These are phyloP conservation scores for Danio aesculapii DNA, from an alignment of 2,797 vertebrate species.

Conservation along the genomic window DNA sequence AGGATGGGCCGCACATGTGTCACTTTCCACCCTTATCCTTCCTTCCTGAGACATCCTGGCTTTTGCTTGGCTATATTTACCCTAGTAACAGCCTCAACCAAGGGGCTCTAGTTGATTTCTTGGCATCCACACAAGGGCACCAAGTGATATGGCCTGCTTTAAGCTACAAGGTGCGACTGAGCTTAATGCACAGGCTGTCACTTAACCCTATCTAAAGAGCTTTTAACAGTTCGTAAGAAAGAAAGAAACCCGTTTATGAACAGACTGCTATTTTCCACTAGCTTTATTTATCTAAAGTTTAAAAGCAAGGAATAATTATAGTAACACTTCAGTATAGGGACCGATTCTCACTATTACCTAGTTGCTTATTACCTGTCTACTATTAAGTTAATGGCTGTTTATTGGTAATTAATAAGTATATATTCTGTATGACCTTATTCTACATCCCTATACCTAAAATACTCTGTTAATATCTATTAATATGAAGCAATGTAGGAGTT, in stretches of 20 bases:
- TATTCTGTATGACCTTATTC: too few relatives aligned
- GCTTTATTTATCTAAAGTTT: background rate
- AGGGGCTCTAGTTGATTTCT: constrained; percentile 17
- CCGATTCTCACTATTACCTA: too few relatives aligned
- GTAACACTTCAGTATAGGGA: background rate
- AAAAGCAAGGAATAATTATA: background rate
- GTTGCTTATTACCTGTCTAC: too few relatives aligned
- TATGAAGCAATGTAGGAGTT: too few relatives aligned
- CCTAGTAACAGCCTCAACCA: constrained; percentile 24
- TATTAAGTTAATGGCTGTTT: too few relatives aligned
- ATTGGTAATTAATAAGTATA: too few relatives aligned
- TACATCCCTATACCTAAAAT: too few relatives aligned
- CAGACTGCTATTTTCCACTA: background rate
- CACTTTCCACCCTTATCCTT: constrained; percentile 40
- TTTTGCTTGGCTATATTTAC: constrained; percentile 51
- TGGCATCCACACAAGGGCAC: constrained; percentile 25
- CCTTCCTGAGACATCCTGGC: constrained; percentile 25
- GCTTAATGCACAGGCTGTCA: constrained; percentile 41
- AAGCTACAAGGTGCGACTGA: constrained; percentile 47
- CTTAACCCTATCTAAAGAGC: constrained; percentile 22
- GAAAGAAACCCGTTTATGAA: background rate
- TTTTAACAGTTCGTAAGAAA: constrained; percentile 35
- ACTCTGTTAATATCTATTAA: too few relatives aligned
- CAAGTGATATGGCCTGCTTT: constrained; percentile 6
- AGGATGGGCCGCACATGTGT: constrained; percentile 30